Conservation (phyloP, 1,140 invertebrate genomes). For the Euwallacea fornicatus region DNA sequence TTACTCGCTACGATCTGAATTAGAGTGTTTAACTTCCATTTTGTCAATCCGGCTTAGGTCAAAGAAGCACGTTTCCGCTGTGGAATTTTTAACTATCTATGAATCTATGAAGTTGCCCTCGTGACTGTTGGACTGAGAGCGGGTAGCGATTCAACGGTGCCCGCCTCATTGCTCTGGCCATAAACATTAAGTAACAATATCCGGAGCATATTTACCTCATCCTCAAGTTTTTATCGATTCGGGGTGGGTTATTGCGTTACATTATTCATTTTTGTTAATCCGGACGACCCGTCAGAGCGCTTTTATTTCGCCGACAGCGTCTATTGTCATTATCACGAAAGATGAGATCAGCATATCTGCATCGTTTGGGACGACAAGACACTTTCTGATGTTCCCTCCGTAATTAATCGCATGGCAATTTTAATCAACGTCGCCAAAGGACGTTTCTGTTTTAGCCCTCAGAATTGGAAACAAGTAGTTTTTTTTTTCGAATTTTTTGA, state of each 20-base stretch:
- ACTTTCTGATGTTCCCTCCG: slow-evolving; percentile 13
- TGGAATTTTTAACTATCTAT: no score
- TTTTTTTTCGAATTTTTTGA: no score
- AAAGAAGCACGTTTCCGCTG: no score
- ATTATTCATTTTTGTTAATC: slow-evolving; percentile 38
- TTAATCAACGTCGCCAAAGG: slow-evolving; percentile 10
- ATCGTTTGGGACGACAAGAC: slow-evolving; percentile 20
- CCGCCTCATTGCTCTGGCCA: neutral
- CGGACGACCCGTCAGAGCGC: slow-evolving; percentile 24
- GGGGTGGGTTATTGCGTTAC: slow-evolving; percentile 19
- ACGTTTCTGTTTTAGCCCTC: neutral
- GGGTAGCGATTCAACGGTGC: no score
- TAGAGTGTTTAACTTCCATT: no score
- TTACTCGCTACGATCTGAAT: no score
- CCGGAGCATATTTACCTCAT: slow-evolving; percentile 31
- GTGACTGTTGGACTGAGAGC: no score
- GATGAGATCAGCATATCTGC: slow-evolving; percentile 35
- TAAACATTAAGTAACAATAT: slow-evolving; percentile 24
- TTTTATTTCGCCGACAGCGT: slow-evolving; percentile 29
- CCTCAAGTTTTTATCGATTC: slow-evolving; percentile 34
- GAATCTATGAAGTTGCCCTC: no score
- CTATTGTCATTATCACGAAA: slow-evolving; percentile 33
- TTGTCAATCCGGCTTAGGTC: no score
- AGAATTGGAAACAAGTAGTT: neutral
- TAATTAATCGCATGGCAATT: slow-evolving; percentile 21